Conservation (phyloP, 2,113 vertebrate species). For the Nothoprocta perdicaria region DNA sequence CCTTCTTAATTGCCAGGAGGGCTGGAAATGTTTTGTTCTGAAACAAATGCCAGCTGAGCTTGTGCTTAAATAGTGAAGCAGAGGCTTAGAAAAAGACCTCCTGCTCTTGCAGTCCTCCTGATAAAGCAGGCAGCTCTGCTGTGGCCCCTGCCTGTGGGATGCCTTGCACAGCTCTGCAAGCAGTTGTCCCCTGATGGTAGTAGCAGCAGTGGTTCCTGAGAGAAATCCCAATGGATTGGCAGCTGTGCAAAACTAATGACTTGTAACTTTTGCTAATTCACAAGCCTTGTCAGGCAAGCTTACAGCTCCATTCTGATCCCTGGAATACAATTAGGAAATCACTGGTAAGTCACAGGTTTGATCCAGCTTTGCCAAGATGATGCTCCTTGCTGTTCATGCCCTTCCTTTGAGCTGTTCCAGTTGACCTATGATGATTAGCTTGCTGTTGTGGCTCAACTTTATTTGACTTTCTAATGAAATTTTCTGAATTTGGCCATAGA, state of each 20-base stretch:
- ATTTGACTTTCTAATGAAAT: not conserved
- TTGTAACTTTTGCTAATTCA: not conserved
- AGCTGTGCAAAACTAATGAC: not conserved
- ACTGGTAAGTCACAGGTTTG: not conserved
- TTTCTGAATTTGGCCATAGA: not conserved
- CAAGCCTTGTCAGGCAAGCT: not conserved
- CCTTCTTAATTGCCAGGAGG: not conserved
- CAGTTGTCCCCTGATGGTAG: not conserved
- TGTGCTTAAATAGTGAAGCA: not conserved
- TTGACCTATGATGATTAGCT: not conserved
- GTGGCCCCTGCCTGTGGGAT: not conserved
- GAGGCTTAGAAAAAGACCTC: not conserved
- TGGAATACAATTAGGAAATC: not conserved
- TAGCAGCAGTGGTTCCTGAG: not conserved
- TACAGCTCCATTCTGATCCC: not conserved
- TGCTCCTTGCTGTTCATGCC: not conserved
- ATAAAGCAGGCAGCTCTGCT: not conserved
- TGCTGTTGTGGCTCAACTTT: not conserved
- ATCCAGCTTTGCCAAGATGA: not conserved
- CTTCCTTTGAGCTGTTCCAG: not conserved
- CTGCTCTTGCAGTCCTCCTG: not conserved
- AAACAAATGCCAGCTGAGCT: constrained; percentile 13
- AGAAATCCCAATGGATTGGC: not conserved
- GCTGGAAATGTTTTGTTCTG: not conserved
- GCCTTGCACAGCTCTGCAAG: not conserved